phyloP scores from a whole-genome alignment of 2,113 vertebrate genomes.

The Paradisaea rubra region DNA sequence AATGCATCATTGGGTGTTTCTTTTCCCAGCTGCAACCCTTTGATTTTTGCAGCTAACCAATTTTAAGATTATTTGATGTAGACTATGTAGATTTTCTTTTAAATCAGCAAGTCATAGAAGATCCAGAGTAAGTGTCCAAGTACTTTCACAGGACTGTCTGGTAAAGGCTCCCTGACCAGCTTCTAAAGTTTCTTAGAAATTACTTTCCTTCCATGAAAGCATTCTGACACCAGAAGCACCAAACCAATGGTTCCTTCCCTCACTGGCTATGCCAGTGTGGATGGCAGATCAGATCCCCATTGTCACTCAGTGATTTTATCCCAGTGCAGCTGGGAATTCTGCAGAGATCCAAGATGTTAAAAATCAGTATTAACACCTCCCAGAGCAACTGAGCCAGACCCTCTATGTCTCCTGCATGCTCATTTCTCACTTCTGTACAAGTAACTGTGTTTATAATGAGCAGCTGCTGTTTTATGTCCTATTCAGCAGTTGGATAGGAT shows the following conservation, averaged over 20 bases:
- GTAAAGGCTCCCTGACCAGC: background rate
- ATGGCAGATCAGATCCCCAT: fast-evolving
- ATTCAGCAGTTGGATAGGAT: background rate
- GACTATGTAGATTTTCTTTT: background rate
- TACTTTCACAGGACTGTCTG: background rate
- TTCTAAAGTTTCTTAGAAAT: background rate
- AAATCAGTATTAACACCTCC: background rate
- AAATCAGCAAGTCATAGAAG: background rate
- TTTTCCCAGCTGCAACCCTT: background rate
- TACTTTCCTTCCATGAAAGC: background rate
- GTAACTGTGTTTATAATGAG: background rate
- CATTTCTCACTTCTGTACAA: background rate
- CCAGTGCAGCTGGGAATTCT: background rate
- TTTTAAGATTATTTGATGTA: background rate
- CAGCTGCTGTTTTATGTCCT: background rate
- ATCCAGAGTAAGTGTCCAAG: background rate
- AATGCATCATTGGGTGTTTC: background rate
- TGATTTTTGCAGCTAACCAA: background rate
- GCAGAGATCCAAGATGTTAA: background rate
- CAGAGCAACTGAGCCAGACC: background rate
- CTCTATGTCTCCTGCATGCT: background rate
- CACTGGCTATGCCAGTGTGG: background rate
- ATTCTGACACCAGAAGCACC: background rate
- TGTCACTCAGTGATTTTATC: background rate
- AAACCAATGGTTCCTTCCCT: background rate